Evolutionary conservation across 2,113 vertebrate species (phyloP), one percentile per base, ranked within the genome.

Genomic region (Amazona vittata): DNA sequence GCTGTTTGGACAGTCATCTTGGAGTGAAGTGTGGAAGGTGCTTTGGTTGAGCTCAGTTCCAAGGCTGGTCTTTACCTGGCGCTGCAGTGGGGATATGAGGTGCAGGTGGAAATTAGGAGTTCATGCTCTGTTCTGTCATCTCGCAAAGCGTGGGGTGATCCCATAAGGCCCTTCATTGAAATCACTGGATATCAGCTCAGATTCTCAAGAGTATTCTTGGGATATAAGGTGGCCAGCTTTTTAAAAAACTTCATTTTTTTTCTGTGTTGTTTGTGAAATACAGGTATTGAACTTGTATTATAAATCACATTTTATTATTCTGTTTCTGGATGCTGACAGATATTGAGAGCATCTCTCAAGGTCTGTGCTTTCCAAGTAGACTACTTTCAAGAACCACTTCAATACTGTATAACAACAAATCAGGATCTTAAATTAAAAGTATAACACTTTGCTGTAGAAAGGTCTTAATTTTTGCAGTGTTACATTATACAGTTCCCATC

Each of bases 11-110:
- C 16, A 57, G 20, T 44, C 5, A 37, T 43, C 33, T 70, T 4
- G 0, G 16, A 37, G 17, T 11, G n/a, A 81, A 15, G 10, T 1
- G 1, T 17, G 10, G 50, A 15, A 49, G 47, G 12, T 68, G 25
- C n/a, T 75, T 43, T 90, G 35, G 22, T 24, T 89, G 53, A 69
- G 20, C 15, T 81, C 0, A 0, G 9, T 83, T 83, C 81, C 16
- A 63, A 29, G 41, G 7, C 26, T 15, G 20, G 12, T 44, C 43
- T 91, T 57, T 67, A 5, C 12, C 25, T 19, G 29, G 7, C 2
- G 2, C 29, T 74, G 33, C n/a, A 73, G 80, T 41, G 37, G 31
- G 35, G 19, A 25, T 78, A 75, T 90, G 60, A 81, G 50, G 28
- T 52, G 17, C 12, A 33, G 24, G 16, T 74, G 12, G 16, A 62